Conservation (phyloP, 1,140 invertebrate genomes). For the Leptestheria dahalacensis region DNA sequence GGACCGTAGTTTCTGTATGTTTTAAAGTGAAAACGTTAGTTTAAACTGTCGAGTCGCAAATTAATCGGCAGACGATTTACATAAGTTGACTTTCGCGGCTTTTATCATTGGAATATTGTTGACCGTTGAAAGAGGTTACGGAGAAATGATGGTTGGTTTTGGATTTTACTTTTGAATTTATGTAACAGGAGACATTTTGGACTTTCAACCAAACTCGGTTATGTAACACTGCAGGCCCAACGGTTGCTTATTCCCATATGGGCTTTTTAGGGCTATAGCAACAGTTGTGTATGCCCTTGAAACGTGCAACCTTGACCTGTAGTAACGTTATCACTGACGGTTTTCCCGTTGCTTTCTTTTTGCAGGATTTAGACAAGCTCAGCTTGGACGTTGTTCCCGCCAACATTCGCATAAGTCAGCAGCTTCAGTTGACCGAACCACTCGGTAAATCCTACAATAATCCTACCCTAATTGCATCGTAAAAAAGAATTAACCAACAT, state of each 20-base stretch:
- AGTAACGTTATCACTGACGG: neutral
- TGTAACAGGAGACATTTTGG: no score
- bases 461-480: neutral
- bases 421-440: neutral
- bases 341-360: neutral
- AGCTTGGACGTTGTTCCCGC: neutral
- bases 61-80: no score
- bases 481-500: conserved; percentile 7
- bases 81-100: no score
- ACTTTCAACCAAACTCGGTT: no score
- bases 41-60: no score
- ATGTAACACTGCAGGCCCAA: neutral
- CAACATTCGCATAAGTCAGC: neutral
- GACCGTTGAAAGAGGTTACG: no score
- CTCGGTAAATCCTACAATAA: conserved; percentile 9
- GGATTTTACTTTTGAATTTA: no score
- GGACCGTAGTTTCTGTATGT: no score
- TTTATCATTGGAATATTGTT: no score
- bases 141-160: no score
- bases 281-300: neutral
- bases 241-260: neutral
- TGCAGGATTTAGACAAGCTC: conserved; percentile 8
- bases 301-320: neutral
- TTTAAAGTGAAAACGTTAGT: no score
- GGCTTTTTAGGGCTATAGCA: neutral